phyloP scores from a whole-genome alignment of 2,113 vertebrate species.

The Podarcis cretensis region DNA sequence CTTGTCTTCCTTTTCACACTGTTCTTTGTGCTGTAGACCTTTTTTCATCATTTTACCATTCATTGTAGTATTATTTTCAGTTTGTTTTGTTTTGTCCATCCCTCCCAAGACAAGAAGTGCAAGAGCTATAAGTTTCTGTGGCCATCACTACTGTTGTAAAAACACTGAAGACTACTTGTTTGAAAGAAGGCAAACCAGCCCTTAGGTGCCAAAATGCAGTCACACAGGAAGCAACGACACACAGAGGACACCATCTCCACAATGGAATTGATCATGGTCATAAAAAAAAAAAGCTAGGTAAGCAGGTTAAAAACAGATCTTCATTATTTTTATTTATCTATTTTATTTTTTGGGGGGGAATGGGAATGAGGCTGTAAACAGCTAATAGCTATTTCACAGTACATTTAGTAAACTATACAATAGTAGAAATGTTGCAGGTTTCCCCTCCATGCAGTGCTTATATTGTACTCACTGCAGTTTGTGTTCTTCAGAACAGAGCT shows the following conservation, averaged over 20 bases:
- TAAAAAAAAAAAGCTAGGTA: slow-evolving; percentile 71
- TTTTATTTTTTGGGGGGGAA: neutral
- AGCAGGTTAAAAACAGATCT: slow-evolving; percentile 50
- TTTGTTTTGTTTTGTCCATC: slow-evolving; percentile 86
- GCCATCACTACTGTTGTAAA: slow-evolving; percentile 82
- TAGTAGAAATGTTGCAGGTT: neutral
- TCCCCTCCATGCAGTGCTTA: neutral
- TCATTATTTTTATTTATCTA: neutral
- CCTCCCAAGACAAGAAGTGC: slow-evolving; percentile 88
- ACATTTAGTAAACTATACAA: no score
- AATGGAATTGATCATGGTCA: slow-evolving; percentile 52
- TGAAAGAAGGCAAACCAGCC: slow-evolving; percentile 64
- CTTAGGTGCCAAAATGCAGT: slow-evolving; percentile 35
- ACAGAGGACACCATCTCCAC: slow-evolving; percentile 31
- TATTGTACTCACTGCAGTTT: neutral
- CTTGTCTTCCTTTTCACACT: slow-evolving; percentile 96
- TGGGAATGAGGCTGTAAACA: neutral
- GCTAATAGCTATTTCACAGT: neutral
- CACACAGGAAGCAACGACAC: slow-evolving; percentile 38
- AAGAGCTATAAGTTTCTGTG: slow-evolving; percentile 85
- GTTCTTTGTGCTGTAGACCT: slow-evolving; percentile 96
- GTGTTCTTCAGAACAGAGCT: slow-evolving; percentile 14
- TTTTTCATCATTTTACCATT: slow-evolving; percentile 76
- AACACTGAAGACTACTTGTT: slow-evolving; percentile 87
- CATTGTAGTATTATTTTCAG: slow-evolving; percentile 83